phyloP scores from a whole-genome alignment of 2,113 vertebrate species.

The Anser brachyrhynchus region DNA sequence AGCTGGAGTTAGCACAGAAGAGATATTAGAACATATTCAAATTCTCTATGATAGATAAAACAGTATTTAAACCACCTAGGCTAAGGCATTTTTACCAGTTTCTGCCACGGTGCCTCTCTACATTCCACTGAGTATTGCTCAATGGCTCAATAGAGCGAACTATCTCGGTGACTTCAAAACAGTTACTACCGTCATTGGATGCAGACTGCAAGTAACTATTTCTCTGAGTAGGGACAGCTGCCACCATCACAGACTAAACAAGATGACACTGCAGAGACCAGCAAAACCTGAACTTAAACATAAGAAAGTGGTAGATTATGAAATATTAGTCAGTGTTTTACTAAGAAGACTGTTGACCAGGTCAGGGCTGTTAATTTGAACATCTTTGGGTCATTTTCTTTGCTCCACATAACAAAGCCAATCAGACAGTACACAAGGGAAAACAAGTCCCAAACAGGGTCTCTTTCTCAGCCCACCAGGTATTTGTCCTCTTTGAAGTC shows the following conservation, averaged over 20 bases:
- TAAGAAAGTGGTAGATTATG: neutral
- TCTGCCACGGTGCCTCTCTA: neutral
- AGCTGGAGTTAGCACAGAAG: neutral
- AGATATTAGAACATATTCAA: neutral
- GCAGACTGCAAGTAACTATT: neutral
- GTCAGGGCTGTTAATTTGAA: neutral
- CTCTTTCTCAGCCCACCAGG: constrained; percentile 41
- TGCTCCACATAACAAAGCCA: neutral
- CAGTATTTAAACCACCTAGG: neutral
- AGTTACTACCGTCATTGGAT: neutral
- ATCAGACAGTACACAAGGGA: neutral
- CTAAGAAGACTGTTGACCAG: neutral
- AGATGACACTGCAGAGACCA: neutral
- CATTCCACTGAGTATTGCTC: neutral
- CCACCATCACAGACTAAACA: neutral
- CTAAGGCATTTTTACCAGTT: neutral
- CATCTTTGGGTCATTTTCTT: neutral
- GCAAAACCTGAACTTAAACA: neutral
- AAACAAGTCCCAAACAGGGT: neutral
- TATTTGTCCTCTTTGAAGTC: constrained; percentile 79
- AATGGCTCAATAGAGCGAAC: neutral
- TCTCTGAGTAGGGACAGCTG: neutral
- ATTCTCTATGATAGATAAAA: neutral
- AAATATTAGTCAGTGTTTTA: neutral
- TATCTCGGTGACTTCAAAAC: neutral